These are phyloP conservation scores for Periophthalmus modestus DNA, from an alignment of 2,113 vertebrate species.

Conservation along the genomic window DNA sequence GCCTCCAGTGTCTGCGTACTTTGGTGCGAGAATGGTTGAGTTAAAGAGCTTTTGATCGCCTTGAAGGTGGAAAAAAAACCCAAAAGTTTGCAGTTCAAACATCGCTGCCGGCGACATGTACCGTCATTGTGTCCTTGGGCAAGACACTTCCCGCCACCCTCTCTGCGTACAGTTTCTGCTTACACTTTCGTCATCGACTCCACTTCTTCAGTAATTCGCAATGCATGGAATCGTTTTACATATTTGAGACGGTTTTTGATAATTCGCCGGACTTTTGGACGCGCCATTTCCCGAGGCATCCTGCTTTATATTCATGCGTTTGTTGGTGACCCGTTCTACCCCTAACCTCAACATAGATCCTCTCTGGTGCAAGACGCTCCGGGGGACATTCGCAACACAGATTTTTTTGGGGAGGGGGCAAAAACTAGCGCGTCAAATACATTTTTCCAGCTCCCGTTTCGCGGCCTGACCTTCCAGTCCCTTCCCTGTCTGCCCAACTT, in stretches of 20 bases:
- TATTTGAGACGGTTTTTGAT: neutral
- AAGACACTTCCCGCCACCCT: neutral
- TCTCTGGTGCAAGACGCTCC: constrained; percentile 11
- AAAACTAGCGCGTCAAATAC: constrained; percentile 26
- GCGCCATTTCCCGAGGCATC: neutral
- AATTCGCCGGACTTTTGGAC: neutral
- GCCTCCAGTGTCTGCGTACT: too few relatives aligned
- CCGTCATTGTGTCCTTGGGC: neutral
- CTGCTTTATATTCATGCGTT: constrained; percentile 13
- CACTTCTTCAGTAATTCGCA: too few relatives aligned
- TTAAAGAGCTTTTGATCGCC: too few relatives aligned
- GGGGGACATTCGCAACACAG: constrained; percentile 17
- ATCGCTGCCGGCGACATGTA: neutral
- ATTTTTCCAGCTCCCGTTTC: constrained; percentile 34
- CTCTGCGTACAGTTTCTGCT: neutral
- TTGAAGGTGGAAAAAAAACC: too few relatives aligned
- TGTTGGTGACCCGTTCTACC: constrained; percentile 27
- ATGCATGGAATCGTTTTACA: neutral
- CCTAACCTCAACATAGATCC: neutral
- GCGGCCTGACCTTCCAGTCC: constrained; percentile 54
- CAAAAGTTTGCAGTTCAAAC: too few relatives aligned
- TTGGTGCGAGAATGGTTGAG: too few relatives aligned
- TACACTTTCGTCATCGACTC: neutral
- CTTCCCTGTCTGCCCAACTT: constrained; percentile 50
- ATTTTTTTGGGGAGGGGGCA: constrained; percentile 1